These are phyloP conservation scores for Yponomeuta malinellus DNA, from an alignment of 2,888 invertebrate genomes.

Conservation along the genomic window DNA sequence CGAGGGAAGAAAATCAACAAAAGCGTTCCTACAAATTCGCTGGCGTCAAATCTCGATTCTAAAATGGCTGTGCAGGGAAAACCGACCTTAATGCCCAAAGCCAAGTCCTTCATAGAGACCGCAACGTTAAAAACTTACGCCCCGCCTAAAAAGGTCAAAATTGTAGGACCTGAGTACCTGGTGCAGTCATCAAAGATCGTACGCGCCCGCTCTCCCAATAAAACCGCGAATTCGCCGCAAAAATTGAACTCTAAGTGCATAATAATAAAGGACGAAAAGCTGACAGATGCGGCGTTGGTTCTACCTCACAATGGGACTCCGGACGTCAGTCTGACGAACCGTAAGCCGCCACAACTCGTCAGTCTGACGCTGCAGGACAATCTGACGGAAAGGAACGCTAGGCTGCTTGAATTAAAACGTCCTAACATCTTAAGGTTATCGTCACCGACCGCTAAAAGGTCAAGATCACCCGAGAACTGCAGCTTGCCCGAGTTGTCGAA, in stretches of 20 bases:
- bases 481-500: not conserved
- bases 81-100: not conserved
- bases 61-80: not conserved
- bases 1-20: not conserved
- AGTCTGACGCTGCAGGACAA: too few species aligned
- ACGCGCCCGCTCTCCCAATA: too few species aligned
- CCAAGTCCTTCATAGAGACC: not conserved
- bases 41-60: not conserved
- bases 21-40: not conserved
- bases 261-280: not conserved
- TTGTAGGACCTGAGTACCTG: not conserved
- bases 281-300: not conserved
- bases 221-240: too few species aligned
- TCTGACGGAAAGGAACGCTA: too few species aligned
- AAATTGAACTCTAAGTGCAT: not conserved
- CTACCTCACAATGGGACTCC: too few species aligned
- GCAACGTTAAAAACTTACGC: not conserved
- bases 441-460: not conserved
- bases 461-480: not conserved
- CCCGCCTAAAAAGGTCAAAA: not conserved
- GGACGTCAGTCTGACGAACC: too few species aligned
- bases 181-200: too few species aligned
- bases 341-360: too few species aligned
- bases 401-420: too few species aligned
- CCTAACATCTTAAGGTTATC: too few species aligned